Base-by-base conservation (phyloP, 37 sponge, comb jelly and placozoan species). In the Halisarca cf. caerulea region DNA sequence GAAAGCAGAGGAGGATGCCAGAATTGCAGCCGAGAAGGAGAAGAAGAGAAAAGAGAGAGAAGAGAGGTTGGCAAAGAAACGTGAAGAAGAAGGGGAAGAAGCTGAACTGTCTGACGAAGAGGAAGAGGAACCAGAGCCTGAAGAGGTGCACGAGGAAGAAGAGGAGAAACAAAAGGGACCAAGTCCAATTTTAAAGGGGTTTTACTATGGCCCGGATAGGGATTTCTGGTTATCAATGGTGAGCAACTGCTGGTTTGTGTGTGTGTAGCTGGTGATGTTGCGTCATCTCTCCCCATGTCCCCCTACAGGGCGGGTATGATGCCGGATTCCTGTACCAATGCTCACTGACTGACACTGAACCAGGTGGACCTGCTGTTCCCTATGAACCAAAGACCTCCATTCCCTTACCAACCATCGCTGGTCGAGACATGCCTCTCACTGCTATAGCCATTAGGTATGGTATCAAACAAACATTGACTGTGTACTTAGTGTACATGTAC, bases 311-410 rank as follows among this genome's bases (percentile, higher is more conserved):
- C 64, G 98, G 98, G 28, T 82, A 88, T 77, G 98, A 97, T 85
- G 92, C 96, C 80, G 98, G 98, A 33, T 92, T 88, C 81, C 80
- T 97, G 80, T 97, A 97, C 80, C 86, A 88, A 27, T 97, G 94
- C 77, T 78, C 86, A 23, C 79, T 97, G 86, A 78, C 21, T 47
- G 92, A 96, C 36, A 88, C 82, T 21, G 85, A 89, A 6, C 36
- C 40, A 25, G 83, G 43, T 39, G 80, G 69, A 18, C 47, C 79
- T 0, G 20, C 0, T 32, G 84, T 82, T 45, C 78, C 80, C 9
- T 86, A 86, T 80, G 93, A 93, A 43, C 58, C 93, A 2, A 45
- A 53, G 3, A 73, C 53, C 47, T 43, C 90, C 41, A 18, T 93
- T 17, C 90, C 93, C 1, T 47, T 93, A 8, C 93, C 93, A n/a